Evolutionary conservation across 2,797 vertebrate genomes (phyloP).

Genomic region (Danio choprae): DNA sequence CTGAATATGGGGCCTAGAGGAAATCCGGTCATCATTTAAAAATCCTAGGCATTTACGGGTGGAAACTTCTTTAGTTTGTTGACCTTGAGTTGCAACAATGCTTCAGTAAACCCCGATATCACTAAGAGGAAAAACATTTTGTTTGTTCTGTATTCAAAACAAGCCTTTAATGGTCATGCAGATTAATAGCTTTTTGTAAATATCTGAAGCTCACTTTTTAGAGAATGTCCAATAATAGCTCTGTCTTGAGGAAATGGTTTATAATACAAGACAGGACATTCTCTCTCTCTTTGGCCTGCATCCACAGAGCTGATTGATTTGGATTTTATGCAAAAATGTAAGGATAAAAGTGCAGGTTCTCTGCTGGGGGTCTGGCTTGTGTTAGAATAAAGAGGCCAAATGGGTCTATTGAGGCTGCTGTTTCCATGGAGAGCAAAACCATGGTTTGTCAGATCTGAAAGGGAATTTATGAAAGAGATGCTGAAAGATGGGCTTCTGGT

Average conservation of each 20-base stretch:
- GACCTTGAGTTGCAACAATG: slow-evolving; percentile 34
- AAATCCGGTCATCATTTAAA: slow-evolving; percentile 38
- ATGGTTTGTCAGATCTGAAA: slow-evolving; percentile 4
- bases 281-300: slow-evolving; percentile 2
- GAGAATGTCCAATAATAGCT: slow-evolving; percentile 3
- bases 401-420: slow-evolving; percentile 9
- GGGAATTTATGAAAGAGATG: background rate
- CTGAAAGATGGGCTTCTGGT: slow-evolving; percentile 1
- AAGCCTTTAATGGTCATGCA: slow-evolving; percentile 6
- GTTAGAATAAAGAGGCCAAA: slow-evolving; percentile 28
- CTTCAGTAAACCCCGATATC: slow-evolving; percentile 13
- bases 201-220: slow-evolving; percentile 1
- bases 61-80: slow-evolving; percentile 40
- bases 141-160: slow-evolving; percentile 24
- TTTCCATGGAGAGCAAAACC: slow-evolving; percentile 7
- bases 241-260: slow-evolving; percentile 3
- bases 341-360: slow-evolving; percentile 49
- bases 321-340: slow-evolving; percentile 57
- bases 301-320: slow-evolving; percentile 45
- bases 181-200: slow-evolving; percentile 1
- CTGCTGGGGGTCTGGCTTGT: slow-evolving; percentile 51
- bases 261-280: slow-evolving; percentile 1
- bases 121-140: background rate
- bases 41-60: slow-evolving; percentile 28
- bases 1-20: slow-evolving; percentile 7